These are phyloP conservation scores for Rhysida immarginata DNA, from an alignment of 1,140 invertebrate species.

Conservation along the genomic window DNA sequence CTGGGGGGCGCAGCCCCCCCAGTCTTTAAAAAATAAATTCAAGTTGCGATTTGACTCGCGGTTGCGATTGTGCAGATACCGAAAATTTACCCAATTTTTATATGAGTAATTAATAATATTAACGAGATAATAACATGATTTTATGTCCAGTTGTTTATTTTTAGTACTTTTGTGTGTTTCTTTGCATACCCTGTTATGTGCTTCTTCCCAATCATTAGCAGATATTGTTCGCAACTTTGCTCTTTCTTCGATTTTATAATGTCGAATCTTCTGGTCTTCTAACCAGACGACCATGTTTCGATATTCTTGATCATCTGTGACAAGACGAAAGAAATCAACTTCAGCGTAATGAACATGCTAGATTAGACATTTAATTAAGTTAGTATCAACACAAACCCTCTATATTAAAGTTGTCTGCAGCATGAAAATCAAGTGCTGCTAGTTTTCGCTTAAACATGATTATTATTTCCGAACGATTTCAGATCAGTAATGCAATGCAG, in stretches of 20 bases:
- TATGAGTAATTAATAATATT: too few relatives aligned
- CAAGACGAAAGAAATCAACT: neutral
- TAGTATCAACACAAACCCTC: constrained; percentile 38
- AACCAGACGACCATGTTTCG: constrained; percentile 71
- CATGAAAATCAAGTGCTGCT: constrained; percentile 54
- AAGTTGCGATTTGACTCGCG: too few relatives aligned
- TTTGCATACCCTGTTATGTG: constrained; percentile 34
- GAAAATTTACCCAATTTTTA: too few relatives aligned
- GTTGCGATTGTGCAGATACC: too few relatives aligned
- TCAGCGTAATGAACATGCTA: constrained; percentile 9
- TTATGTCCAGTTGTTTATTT: too few relatives aligned
- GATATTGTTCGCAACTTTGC: constrained; percentile 47
- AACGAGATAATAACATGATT: too few relatives aligned
- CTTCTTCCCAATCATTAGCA: constrained; percentile 48
- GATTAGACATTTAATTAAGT: constrained; percentile 13
- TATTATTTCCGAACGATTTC: neutral
- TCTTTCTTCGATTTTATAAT: constrained; percentile 70
- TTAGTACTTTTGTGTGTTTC: too few relatives aligned
- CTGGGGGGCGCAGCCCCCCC: too few relatives aligned
- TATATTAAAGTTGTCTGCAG: constrained; percentile 46
- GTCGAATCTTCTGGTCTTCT: constrained; percentile 84
- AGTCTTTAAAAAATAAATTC: too few relatives aligned
- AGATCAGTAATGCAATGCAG: neutral
- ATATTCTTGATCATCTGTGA: constrained; percentile 57
- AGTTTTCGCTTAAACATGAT: constrained; percentile 54